Conservation (phyloP, 1,140 invertebrate species). For the Danaus melanippus region DNA sequence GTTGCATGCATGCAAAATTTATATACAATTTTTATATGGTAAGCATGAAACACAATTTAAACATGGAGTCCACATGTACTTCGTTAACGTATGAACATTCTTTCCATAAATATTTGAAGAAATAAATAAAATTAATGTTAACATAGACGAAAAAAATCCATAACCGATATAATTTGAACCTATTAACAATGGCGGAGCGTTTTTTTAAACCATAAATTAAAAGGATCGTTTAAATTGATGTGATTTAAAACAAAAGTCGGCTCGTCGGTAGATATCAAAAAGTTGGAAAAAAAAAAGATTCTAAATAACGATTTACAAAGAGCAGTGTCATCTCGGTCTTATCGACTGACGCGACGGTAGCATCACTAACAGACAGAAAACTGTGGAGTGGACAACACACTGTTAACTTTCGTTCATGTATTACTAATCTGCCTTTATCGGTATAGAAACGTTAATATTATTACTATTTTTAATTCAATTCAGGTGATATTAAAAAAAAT, state of each 20-base stretch:
- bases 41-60: too few relatives aligned
- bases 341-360: slow-evolving; percentile 50
- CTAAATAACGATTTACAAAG: slow-evolving; percentile 69
- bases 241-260: slow-evolving; percentile 57
- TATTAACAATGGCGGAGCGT: slow-evolving; percentile 3
- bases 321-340: slow-evolving; percentile 61
- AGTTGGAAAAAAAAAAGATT: slow-evolving; percentile 44
- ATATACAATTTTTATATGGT: too few relatives aligned
- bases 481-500: too few relatives aligned
- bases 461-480: too few relatives aligned
- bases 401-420: too few relatives aligned
- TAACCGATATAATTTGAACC: background rate
- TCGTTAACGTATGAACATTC: too few relatives aligned
- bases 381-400: slow-evolving; percentile 23
- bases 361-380: slow-evolving; percentile 34
- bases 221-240: slow-evolving; percentile 27
- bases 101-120: too few relatives aligned
- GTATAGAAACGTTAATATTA: too few relatives aligned
- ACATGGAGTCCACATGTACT: too few relatives aligned
- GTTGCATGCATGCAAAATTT: too few relatives aligned
- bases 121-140: too few relatives aligned
- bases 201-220: slow-evolving; percentile 24
- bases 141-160: background rate
- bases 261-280: slow-evolving; percentile 30
- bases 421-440: too few relatives aligned